These are phyloP conservation scores for Pseudochromis fuscus DNA, from an alignment of 2,797 vertebrate genomes.

Conservation along the genomic window DNA sequence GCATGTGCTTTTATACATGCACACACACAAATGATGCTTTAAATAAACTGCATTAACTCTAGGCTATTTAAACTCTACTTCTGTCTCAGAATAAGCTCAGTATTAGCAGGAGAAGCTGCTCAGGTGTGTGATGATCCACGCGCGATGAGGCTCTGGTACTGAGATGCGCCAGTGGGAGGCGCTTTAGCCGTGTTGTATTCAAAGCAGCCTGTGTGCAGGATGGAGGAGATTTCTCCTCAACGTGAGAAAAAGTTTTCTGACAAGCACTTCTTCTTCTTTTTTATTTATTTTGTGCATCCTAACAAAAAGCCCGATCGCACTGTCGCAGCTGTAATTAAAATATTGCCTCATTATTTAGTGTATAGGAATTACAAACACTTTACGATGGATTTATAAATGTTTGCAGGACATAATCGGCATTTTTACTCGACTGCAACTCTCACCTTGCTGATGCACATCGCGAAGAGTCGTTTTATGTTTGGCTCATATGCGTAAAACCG, in stretches of 20 bases:
- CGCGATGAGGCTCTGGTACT: conserved; percentile 41
- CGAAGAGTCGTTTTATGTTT: no score
- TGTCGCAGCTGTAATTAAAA: not conserved
- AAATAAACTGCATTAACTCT: not conserved
- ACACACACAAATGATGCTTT: no score
- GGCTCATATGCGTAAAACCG: no score
- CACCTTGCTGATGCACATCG: no score
- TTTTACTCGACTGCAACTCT: no score
- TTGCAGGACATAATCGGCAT: no score
- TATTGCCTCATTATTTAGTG: not conserved
- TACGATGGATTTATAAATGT: no score
- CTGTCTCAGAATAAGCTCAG: not conserved
- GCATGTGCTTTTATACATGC: not conserved
- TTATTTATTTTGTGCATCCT: conserved; percentile 55
- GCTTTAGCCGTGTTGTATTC: conserved; percentile 93
- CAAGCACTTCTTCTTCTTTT: conserved; percentile 65
- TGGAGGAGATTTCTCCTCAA: conserved; percentile 58
- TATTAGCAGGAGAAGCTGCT: not conserved
- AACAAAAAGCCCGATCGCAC: not conserved
- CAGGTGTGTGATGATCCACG: conserved; percentile 34
- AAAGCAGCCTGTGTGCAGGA: conserved; percentile 57
- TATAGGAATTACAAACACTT: no score
- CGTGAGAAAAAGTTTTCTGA: conserved; percentile 79
- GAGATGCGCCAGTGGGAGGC: conserved; percentile 90
- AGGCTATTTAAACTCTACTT: not conserved